A percentile compares a stretch with the other conserved stretches of the same genome.
phyloP scores from a whole-genome alignment of 1,140 invertebrate species.

The Cotesia vestalis region DNA sequence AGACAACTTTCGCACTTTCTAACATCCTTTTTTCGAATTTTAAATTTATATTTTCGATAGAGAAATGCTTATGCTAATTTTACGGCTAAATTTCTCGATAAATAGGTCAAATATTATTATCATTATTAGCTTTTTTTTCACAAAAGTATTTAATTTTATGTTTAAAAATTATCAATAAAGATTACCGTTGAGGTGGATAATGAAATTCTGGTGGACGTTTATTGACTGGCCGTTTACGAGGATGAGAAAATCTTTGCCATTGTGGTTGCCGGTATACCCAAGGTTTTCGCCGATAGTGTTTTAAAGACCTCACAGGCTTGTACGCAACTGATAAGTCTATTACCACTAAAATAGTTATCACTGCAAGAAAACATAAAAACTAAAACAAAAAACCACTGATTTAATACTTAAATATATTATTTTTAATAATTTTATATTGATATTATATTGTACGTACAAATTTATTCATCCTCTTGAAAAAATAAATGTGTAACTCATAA shows the following conservation, averaged over 20 bases:
- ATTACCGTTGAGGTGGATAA: constrained; percentile 29
- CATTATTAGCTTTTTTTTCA: too few relatives aligned
- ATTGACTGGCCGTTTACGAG: constrained; percentile 35
- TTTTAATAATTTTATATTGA: constrained; percentile 23
- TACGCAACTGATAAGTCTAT: constrained; percentile 38
- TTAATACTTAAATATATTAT: background rate
- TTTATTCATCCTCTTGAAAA: background rate
- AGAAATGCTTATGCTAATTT: too few relatives aligned
- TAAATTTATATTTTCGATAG: too few relatives aligned
- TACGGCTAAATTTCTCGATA: too few relatives aligned
- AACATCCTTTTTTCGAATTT: too few relatives aligned
- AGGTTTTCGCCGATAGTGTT: constrained; percentile 41
- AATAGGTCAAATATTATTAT: too few relatives aligned
- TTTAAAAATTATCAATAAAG: too few relatives aligned
- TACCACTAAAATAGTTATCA: constrained; percentile 35
- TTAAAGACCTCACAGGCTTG: constrained; percentile 42
- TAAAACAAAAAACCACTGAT: constrained; percentile 32
- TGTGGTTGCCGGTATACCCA: constrained; percentile 27
- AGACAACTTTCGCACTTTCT: too few relatives aligned
- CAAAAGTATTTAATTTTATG: too few relatives aligned
- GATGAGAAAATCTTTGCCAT: constrained; percentile 38
- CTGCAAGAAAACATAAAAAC: constrained; percentile 34
- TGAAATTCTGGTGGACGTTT: constrained; percentile 31
- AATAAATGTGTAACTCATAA: background rate
- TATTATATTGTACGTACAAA: constrained; percentile 44